phyloP scores from a whole-genome alignment of 92 coral and sea anemone genomes.

The Epizoanthus ramosus region DNA sequence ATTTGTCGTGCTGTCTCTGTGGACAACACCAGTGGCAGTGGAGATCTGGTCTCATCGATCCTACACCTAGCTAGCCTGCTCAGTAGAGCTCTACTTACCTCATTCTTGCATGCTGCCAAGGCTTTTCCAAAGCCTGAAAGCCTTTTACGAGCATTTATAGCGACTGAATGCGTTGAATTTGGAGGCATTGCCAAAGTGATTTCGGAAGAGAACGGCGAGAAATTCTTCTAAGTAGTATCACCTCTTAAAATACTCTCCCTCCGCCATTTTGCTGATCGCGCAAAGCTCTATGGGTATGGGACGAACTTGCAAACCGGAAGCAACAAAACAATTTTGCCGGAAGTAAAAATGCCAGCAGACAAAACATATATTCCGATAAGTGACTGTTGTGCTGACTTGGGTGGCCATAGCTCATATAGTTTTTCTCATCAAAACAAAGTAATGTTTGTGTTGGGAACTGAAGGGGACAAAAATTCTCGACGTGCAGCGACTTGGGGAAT shows the following conservation, averaged over 20 bases:
- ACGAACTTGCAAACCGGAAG: background rate
- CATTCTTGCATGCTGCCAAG: slow-evolving; percentile 46
- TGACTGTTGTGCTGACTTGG: background rate
- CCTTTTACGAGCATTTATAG: slow-evolving; percentile 24
- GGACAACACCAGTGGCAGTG: too few relatives aligned
- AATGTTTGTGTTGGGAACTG: background rate
- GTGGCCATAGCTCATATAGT: slow-evolving; percentile 1
- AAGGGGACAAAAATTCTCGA: background rate
- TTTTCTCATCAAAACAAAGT: background rate
- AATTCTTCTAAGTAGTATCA: too few relatives aligned
- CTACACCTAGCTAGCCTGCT: too few relatives aligned
- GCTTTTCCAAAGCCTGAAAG: slow-evolving; percentile 43
- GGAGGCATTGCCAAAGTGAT: background rate
- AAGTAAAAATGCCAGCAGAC: background rate
- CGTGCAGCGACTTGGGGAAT: slow-evolving; percentile 19
- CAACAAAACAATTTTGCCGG: background rate
- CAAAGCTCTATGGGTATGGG: slow-evolving; percentile 30
- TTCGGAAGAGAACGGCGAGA: too few relatives aligned
- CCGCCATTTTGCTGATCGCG: slow-evolving; percentile 20
- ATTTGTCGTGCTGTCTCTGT: too few relatives aligned
- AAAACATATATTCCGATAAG: background rate
- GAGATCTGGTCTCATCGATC: too few relatives aligned
- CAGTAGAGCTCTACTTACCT: slow-evolving; percentile 18
- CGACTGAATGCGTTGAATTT: slow-evolving; percentile 18
- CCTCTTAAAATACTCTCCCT: background rate